Evolutionary conservation across 2,113 vertebrate genomes (phyloP).

Genomic region (Tragelaphus buxtoni): DNA sequence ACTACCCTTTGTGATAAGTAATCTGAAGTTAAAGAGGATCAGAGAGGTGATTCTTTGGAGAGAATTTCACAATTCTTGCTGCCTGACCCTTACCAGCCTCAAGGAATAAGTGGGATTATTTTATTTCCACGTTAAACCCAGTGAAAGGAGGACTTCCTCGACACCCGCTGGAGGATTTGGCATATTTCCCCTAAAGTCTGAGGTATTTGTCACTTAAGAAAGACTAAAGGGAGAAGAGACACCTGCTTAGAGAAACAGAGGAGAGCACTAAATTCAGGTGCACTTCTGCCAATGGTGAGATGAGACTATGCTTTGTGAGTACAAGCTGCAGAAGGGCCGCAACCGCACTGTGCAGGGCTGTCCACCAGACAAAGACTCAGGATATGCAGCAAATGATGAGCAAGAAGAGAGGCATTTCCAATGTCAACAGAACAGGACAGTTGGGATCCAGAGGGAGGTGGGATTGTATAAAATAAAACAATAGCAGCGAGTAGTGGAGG

Average conservation of each 20-base stretch:
- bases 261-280: not conserved
- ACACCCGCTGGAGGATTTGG: not conserved
- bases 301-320: not conserved
- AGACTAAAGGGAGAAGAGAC: not conserved
- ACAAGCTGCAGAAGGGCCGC: not conserved
- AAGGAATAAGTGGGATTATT: not conserved
- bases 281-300: not conserved
- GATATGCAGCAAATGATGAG: rapidly evolving
- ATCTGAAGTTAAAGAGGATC: constrained; percentile 31
- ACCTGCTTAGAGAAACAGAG: not conserved
- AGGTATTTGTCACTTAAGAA: not conserved
- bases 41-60: not conserved
- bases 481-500: not conserved
- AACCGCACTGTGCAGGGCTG: too few relatives aligned
- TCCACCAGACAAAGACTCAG: not conserved
- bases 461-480: not conserved
- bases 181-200: not conserved
- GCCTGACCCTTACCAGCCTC: not conserved
- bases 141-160: not conserved
- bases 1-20: constrained; percentile 48
- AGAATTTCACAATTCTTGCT: not conserved
- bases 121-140: not conserved
- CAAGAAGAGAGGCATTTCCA: not conserved
- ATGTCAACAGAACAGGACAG: rapidly evolving
- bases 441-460: not conserved